A percentile compares a stretch with the other conserved stretches of the same genome.
Conservation (phyloP, 1,140 invertebrate species). For the Nymphalis io region DNA sequence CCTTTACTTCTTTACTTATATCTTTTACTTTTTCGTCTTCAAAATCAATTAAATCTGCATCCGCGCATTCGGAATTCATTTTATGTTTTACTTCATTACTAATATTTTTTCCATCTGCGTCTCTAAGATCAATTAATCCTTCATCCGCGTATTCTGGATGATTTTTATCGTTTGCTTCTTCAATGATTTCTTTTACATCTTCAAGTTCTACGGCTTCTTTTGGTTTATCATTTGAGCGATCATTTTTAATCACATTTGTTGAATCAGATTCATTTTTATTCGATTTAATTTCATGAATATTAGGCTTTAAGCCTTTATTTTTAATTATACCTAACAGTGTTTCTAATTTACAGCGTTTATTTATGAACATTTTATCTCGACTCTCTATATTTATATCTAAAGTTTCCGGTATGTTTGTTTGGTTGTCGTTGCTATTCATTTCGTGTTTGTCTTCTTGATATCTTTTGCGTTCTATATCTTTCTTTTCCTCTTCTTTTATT, state of each 20-base stretch:
- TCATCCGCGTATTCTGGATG: too few species aligned
- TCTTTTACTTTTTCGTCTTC: too few species aligned
- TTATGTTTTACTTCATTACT: too few species aligned
- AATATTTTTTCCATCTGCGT: too few species aligned
- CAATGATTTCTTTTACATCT: neutral
- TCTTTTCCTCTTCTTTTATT: slow-evolving; percentile 19
- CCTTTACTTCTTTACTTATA: slow-evolving; percentile 1
- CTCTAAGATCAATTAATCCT: slow-evolving; percentile 31
- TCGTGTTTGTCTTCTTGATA: slow-evolving; percentile 5
- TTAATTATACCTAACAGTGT: slow-evolving; percentile 52
- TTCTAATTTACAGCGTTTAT: slow-evolving; percentile 58
- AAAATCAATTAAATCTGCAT: too few species aligned
- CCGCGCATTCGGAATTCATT: too few species aligned
- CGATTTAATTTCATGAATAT: neutral
- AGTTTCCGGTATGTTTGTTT: slow-evolving; percentile 7
- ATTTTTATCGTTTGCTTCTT: slow-evolving; percentile 2
- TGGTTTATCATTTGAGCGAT: neutral
- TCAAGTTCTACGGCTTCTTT: neutral
- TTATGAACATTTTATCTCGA: slow-evolving; percentile 46
- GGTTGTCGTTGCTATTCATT: slow-evolving; percentile 4
- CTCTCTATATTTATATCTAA: slow-evolving; percentile 31
- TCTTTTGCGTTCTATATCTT: neutral
- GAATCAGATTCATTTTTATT: neutral
- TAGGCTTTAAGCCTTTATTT: slow-evolving; percentile 36
- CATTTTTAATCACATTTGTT: neutral